Evolutionary conservation across 2,888 invertebrate genomes (phyloP).

Genomic region (Ophion costatus): DNA sequence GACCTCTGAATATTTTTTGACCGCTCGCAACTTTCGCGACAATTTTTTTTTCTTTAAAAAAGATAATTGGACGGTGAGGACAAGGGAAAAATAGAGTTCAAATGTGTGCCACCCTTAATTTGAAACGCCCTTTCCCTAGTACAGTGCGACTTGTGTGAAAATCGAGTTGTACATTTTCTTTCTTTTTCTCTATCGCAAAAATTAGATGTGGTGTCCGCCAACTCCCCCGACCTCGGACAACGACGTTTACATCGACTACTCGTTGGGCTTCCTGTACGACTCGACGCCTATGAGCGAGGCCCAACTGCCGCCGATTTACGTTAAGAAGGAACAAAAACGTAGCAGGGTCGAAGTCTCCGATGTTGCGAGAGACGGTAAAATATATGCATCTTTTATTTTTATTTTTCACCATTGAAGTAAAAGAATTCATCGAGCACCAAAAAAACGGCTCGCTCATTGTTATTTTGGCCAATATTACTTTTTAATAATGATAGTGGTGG

Average conservation of each 20-base stretch:
- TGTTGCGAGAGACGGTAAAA: slow-evolving; percentile 83
- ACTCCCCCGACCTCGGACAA: slow-evolving; percentile 97
- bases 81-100: too few relatives aligned
- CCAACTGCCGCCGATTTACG: slow-evolving; percentile 91
- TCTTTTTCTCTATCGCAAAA: slow-evolving; percentile 30
- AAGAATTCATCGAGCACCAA: neutral
- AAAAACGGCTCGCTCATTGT: neutral
- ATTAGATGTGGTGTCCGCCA: slow-evolving; percentile 97
- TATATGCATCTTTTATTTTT: neutral
- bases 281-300: slow-evolving; percentile 90
- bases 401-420: neutral
- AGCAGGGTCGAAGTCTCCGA: slow-evolving; percentile 88
- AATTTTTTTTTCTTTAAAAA: too few relatives aligned
- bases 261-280: slow-evolving; percentile 94
- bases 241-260: slow-evolving; percentile 95
- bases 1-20: too few relatives aligned
- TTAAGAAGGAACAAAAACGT: slow-evolving; percentile 91
- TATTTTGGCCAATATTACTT: too few relatives aligned
- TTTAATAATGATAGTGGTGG: neutral
- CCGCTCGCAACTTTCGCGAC: too few relatives aligned
- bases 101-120: too few relatives aligned
- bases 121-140: too few relatives aligned
- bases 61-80: too few relatives aligned
- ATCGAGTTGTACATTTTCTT: neutral
- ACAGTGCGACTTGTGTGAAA: neutral